Conservation (phyloP, 2,113 vertebrate genomes). For the Tachycineta bicolor region DNA sequence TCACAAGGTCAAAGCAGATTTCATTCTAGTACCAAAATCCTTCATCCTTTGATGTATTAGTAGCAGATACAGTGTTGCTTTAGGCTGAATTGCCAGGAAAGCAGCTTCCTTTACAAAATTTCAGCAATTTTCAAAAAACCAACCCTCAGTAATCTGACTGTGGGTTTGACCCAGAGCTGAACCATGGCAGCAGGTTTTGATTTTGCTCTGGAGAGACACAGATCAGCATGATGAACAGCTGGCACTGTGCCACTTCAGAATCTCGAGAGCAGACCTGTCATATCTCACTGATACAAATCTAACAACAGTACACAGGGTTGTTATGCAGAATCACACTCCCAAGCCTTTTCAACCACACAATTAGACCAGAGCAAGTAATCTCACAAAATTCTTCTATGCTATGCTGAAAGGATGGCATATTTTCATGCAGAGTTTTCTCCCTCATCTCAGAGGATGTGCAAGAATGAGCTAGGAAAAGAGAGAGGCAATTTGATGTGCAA, state of each 20-base stretch:
- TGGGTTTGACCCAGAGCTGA: constrained; percentile 59
- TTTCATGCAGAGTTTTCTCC: not conserved
- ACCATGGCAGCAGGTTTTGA: constrained; percentile 52
- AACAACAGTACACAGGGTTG: not conserved
- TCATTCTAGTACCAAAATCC: not conserved
- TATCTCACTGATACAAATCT: constrained; percentile 32
- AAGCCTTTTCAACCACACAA: not conserved
- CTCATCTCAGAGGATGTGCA: not conserved
- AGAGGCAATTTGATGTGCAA: not conserved
- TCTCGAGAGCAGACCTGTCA: constrained; percentile 59
- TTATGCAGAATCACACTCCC: not conserved
- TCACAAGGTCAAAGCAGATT: not conserved
- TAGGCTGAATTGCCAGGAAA: not conserved
- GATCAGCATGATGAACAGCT: constrained; percentile 24
- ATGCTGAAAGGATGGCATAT: not conserved
- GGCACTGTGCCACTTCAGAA: constrained; percentile 14
- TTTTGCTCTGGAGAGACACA: constrained; percentile 59
- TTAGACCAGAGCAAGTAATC: not conserved
- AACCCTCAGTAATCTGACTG: not conserved
- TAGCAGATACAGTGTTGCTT: not conserved
- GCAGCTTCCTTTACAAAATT: not conserved
- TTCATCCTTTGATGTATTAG: not conserved
- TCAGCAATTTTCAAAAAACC: not conserved
- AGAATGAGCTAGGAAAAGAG: not conserved
- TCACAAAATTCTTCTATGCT: not conserved